Conservation (phyloP, 2,888 invertebrate genomes). For the Zygogramma bicolorata region DNA sequence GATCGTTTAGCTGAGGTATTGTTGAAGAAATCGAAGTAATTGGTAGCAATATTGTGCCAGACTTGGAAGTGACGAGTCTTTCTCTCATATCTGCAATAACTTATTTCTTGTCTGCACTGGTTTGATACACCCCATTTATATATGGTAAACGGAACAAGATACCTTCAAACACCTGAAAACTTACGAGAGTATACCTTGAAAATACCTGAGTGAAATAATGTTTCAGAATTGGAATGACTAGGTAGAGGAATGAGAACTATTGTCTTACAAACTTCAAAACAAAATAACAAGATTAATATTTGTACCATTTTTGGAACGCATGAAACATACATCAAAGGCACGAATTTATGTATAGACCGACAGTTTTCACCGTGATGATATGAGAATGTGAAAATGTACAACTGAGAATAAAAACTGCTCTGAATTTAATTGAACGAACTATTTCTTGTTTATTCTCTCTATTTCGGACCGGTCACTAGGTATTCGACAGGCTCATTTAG, state of each 20-base stretch:
- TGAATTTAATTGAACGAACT: too few relatives aligned
- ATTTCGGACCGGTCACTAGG: too few relatives aligned
- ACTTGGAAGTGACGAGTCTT: too few relatives aligned
- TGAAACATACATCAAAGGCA: slow-evolving; percentile 61
- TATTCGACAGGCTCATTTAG: too few relatives aligned
- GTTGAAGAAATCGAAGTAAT: too few relatives aligned
- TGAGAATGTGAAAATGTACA: background rate
- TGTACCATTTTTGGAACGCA: slow-evolving; percentile 53
- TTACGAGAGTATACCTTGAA: background rate
- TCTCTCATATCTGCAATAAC: too few relatives aligned
- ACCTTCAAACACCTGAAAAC: background rate
- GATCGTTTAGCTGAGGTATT: background rate
- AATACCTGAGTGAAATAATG: slow-evolving; percentile 25
- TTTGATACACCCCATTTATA: background rate
- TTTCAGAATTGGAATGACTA: slow-evolving; percentile 26
- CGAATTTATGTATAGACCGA: slow-evolving; percentile 62
- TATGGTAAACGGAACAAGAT: background rate
- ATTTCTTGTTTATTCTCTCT: too few relatives aligned
- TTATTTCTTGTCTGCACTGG: too few relatives aligned
- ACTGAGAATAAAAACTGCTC: background rate
- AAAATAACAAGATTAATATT: slow-evolving; percentile 36
- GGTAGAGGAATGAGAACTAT: slow-evolving; percentile 29
- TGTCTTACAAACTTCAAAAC: slow-evolving; percentile 29
- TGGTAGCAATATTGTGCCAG: too few relatives aligned
- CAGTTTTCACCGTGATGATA: slow-evolving; percentile 33